A percentile compares a stretch with the other conserved stretches of the same genome.
phyloP scores from a whole-genome alignment of 1,140 invertebrate genomes.

The Pollicipes pollicipes region DNA sequence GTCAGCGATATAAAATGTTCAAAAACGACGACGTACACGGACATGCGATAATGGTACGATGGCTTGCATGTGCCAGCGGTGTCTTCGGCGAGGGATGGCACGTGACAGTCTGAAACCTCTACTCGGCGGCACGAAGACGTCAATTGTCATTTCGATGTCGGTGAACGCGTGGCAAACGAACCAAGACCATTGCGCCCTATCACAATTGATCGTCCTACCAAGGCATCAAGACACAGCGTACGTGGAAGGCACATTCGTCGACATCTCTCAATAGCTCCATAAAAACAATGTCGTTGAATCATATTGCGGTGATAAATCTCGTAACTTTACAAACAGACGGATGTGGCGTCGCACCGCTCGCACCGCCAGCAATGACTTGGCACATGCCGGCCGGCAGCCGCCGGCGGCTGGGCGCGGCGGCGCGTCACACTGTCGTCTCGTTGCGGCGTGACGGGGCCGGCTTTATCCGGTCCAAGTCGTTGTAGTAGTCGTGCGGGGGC shows the following conservation, averaged over 20 bases:
- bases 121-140: no score
- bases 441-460: background rate
- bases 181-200: no score
- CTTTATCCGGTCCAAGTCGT: background rate
- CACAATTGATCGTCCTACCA: no score
- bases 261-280: background rate
- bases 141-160: no score
- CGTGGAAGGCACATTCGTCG: slow-evolving; percentile 2
- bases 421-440: background rate
- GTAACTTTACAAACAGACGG: slow-evolving; percentile 6
- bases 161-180: no score
- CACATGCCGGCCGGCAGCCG: background rate
- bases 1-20: no score
- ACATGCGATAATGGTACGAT: no score
- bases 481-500: background rate
- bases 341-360: background rate
- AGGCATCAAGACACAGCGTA: background rate
- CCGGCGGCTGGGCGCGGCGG: no score
- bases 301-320: slow-evolving; percentile 6
- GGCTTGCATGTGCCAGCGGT: no score
- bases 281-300: background rate
- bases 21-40: no score
- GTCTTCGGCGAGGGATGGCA: no score
- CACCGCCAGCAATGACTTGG: background rate
- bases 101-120: no score